These are phyloP conservation scores for Chironomus tepperi DNA, from an alignment of 1,140 invertebrate genomes.

Conservation along the genomic window DNA sequence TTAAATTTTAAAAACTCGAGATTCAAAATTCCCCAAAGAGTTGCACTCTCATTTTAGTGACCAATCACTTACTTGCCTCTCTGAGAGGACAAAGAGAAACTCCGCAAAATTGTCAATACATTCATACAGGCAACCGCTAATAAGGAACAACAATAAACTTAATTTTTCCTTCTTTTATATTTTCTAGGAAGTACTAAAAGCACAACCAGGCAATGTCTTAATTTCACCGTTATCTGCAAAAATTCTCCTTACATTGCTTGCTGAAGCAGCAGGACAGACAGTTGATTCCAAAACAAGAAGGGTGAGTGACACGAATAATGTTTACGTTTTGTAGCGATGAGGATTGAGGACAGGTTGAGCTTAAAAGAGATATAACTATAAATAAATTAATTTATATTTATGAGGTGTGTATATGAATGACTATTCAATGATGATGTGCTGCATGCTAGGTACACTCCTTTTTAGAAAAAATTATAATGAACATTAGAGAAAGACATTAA, in stretches of 20 bases:
- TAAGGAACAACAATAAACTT: neutral
- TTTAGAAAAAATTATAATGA: too few relatives aligned
- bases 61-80: too few relatives aligned
- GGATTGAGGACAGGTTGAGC: neutral
- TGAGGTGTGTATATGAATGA: too few relatives aligned
- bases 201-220: constrained; percentile 50
- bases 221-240: constrained; percentile 73
- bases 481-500: neutral
- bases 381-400: too few relatives aligned
- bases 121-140: neutral
- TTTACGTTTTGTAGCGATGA: neutral
- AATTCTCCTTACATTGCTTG: constrained; percentile 59
- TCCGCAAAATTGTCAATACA: neutral
- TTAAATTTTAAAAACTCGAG: too few relatives aligned
- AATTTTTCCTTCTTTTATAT: neutral
- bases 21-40: too few relatives aligned
- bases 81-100: too few relatives aligned
- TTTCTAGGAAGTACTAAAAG: neutral
- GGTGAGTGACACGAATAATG: neutral
- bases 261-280: constrained; percentile 51
- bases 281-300: constrained; percentile 45
- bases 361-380: too few relatives aligned
- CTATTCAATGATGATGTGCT: too few relatives aligned
- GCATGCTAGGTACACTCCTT: too few relatives aligned
- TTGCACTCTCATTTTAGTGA: too few relatives aligned